Conservation (phyloP, 2,797 vertebrate species). For the Glossophaga mutica region DNA sequence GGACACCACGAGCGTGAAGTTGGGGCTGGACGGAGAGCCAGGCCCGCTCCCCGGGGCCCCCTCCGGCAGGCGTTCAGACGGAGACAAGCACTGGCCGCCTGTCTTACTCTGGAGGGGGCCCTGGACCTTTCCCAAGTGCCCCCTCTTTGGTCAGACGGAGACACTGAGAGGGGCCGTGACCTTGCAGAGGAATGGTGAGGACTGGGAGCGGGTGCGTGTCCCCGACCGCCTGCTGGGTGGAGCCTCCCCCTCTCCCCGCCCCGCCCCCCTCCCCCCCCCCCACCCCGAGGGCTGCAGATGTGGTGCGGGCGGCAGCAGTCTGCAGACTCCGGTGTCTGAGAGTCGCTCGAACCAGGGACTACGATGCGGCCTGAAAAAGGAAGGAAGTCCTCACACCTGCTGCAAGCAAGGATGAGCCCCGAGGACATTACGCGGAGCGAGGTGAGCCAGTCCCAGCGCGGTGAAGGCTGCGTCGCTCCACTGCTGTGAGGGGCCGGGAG, state of each 20-base stretch:
- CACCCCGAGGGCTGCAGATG: background rate
- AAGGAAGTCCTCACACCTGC: background rate
- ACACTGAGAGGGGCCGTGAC: background rate
- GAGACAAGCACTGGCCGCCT: background rate
- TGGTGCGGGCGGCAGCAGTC: rapidly evolving
- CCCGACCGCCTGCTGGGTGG: background rate
- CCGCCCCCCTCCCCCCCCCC: no score
- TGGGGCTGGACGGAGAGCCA: no score
- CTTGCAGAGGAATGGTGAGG: rapidly evolving
- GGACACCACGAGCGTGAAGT: background rate
- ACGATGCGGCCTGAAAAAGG: background rate
- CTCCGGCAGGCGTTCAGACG: rapidly evolving
- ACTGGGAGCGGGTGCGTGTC: rapidly evolving
- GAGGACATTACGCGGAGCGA: background rate
- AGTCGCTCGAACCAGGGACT: background rate
- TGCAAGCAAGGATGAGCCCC: no score
- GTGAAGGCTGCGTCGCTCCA: background rate
- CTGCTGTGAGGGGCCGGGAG: rapidly evolving
- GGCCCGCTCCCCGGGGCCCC: background rate
- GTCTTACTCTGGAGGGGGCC: background rate
- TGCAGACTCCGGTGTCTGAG: background rate
- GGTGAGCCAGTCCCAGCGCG: no score
- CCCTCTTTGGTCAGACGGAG: background rate
- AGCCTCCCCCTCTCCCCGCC: no score
- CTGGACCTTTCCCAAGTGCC: rapidly evolving